A percentile compares a stretch with the other conserved stretches of the same genome.
phyloP scores from a whole-genome alignment of 2,113 vertebrate genomes.

The Propithecus coquereli region DNA sequence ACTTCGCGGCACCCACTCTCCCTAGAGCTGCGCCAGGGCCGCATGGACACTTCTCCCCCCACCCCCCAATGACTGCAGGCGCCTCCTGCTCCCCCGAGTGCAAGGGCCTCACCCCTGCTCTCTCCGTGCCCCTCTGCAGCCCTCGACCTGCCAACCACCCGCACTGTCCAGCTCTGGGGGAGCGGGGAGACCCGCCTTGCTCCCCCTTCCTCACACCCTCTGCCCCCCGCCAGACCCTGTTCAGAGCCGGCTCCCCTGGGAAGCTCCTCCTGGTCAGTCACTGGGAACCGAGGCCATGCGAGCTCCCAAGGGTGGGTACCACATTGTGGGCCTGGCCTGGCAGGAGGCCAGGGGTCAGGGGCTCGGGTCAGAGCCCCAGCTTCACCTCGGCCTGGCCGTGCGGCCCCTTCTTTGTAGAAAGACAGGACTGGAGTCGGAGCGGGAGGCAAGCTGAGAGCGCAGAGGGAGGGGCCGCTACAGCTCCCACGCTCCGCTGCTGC shows the following conservation, averaged over 20 bases:
- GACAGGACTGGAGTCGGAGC: accelerated
- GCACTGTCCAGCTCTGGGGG: neutral
- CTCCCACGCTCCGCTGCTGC: accelerated
- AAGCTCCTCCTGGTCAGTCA: neutral
- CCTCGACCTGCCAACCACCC: neutral
- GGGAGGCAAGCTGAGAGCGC: neutral
- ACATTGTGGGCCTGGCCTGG: neutral
- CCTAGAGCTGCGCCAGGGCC: neutral
- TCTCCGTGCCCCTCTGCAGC: neutral
- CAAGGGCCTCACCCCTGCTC: neutral
- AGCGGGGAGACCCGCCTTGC: too few species aligned
- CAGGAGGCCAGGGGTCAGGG: neutral
- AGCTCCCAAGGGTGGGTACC: too few species aligned
- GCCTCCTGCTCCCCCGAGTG: neutral
- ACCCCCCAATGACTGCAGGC: neutral
- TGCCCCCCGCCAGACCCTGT: neutral
- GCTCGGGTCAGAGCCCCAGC: neutral
- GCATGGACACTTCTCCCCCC: accelerated
- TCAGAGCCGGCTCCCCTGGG: neutral
- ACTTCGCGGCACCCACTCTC: neutral
- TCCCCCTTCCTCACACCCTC: too few species aligned
- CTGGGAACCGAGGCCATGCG: neutral
- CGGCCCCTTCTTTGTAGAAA: neutral
- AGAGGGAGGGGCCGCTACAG: too few species aligned
- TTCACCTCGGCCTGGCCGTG: accelerated